A percentile compares a stretch with the other conserved stretches of the same genome.
These are phyloP conservation scores for Anolis sagrei DNA, from an alignment of 2,113 vertebrate genomes.

Conservation along the genomic window DNA sequence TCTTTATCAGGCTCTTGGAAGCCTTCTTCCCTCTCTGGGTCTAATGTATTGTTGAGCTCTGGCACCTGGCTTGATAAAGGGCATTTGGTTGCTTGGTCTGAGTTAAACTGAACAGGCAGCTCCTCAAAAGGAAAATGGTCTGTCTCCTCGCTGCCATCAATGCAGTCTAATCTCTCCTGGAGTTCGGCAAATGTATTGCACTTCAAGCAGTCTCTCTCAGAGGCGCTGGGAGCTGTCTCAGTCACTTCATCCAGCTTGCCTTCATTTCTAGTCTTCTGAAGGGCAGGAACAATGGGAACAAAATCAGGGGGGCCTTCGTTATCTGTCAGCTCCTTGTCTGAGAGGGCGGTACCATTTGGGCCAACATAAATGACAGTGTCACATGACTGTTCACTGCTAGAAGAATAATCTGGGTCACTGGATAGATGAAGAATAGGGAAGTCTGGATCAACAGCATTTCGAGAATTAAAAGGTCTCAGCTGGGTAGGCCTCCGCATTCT, in stretches of 20 bases:
- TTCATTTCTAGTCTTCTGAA: slow-evolving; percentile 86
- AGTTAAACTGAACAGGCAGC: slow-evolving; percentile 73
- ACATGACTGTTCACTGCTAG: slow-evolving; percentile 98
- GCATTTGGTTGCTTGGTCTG: slow-evolving; percentile 69
- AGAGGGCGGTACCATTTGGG: slow-evolving; percentile 92
- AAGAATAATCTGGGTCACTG: slow-evolving; percentile 95
- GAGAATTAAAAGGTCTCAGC: slow-evolving; percentile 90
- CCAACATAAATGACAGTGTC: slow-evolving; percentile 98
- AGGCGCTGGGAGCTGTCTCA: slow-evolving; percentile 71
- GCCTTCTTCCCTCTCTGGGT: slow-evolving; percentile 72
- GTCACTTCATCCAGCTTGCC: slow-evolving; percentile 78
- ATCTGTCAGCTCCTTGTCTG: slow-evolving; percentile 95
- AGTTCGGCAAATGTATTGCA: slow-evolving; percentile 99
- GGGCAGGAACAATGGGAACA: slow-evolving; percentile 93
- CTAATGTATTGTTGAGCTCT: slow-evolving; percentile 57
- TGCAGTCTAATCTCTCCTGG: slow-evolving; percentile 95
- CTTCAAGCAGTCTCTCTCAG: slow-evolving; percentile 92
- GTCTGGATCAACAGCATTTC: slow-evolving; percentile 84
- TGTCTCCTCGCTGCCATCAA: slow-evolving; percentile 95
- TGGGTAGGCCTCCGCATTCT: slow-evolving; percentile 96
- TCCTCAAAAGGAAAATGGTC: slow-evolving; percentile 91
- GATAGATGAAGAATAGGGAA: slow-evolving; percentile 88
- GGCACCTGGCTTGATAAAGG: slow-evolving; percentile 63
- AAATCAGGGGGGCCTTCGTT: slow-evolving; percentile 96
- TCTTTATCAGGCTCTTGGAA: slow-evolving; percentile 82